A percentile compares a stretch with the other conserved stretches of the same genome.
phyloP scores from a whole-genome alignment of 1,140 invertebrate genomes.

The Stegodyphus dumicola region DNA sequence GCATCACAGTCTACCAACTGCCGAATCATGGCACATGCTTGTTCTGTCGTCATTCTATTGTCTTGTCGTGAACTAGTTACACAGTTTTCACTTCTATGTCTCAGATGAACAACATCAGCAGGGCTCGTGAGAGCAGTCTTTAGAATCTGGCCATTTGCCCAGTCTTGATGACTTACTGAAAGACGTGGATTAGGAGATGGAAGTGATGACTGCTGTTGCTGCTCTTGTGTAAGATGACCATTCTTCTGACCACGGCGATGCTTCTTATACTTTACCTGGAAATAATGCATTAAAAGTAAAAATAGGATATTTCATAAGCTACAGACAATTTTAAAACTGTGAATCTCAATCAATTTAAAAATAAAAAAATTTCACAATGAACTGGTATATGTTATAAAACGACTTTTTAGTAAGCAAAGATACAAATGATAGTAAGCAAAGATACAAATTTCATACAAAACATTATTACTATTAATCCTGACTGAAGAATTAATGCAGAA shows the following conservation, averaged over 20 bases:
- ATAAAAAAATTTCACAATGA: too few species aligned
- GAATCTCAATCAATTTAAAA: too few species aligned
- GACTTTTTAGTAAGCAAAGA: too few species aligned
- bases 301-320: too few species aligned
- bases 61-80: conserved; percentile 73
- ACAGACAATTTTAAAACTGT: too few species aligned
- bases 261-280: conserved; percentile 95
- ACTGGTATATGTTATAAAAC: too few species aligned
- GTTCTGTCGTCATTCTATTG: conserved; percentile 70
- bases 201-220: conserved; percentile 13
- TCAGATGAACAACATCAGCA: conserved; percentile 88
- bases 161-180: conserved; percentile 14
- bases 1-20: conserved; percentile 90
- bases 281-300: neutral
- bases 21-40: conserved; percentile 43
- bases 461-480: too few species aligned
- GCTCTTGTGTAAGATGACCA: conserved; percentile 65
- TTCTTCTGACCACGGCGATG: conserved; percentile 81
- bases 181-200: conserved; percentile 12
- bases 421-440: too few species aligned
- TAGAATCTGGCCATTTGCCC: conserved; percentile 80
- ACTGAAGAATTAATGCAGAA: too few species aligned
- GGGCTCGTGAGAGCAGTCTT: conserved; percentile 94
- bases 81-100: conserved; percentile 82
- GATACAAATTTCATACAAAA: too few species aligned